These are phyloP conservation scores for Pinna nobilis DNA, from an alignment of 1,140 invertebrate genomes.

Conservation along the genomic window DNA sequence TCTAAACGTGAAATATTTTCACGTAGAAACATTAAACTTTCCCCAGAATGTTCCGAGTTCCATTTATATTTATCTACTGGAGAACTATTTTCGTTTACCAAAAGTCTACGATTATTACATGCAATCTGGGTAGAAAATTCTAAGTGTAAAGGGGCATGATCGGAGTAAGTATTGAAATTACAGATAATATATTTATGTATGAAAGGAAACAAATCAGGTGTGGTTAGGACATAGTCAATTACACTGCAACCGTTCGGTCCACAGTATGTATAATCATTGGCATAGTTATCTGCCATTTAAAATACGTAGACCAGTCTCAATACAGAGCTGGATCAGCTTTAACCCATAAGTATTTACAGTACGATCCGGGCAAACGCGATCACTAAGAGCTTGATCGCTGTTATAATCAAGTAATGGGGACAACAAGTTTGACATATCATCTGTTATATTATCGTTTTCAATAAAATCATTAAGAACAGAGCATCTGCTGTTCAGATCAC, in stretches of 20 bases:
- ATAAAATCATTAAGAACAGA: background rate
- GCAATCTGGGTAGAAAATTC: background rate
- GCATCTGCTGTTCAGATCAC: background rate
- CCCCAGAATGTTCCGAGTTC: background rate
- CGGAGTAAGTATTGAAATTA: too few species aligned
- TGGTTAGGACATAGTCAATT: constrained; percentile 23
- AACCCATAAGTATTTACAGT: constrained; percentile 13
- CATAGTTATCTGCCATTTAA: constrained; percentile 23
- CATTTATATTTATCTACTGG: background rate
- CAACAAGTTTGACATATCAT: background rate
- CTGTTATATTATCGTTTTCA: background rate
- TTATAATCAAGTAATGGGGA: background rate
- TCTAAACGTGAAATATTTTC: background rate
- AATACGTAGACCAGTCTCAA: constrained; percentile 23
- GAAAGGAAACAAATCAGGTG: background rate
- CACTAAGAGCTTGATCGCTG: background rate
- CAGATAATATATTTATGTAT: background rate
- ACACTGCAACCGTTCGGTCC: constrained; percentile 14
- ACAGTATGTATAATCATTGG: constrained; percentile 15
- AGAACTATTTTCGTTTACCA: background rate
- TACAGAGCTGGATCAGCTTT: constrained; percentile 20
- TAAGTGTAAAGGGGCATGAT: constrained; percentile 23
- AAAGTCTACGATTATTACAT: too few species aligned
- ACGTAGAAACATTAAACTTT: background rate
- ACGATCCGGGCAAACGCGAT: background rate